These are phyloP conservation scores for Cantharis rustica DNA, from an alignment of 2,888 invertebrate genomes.

Conservation along the genomic window DNA sequence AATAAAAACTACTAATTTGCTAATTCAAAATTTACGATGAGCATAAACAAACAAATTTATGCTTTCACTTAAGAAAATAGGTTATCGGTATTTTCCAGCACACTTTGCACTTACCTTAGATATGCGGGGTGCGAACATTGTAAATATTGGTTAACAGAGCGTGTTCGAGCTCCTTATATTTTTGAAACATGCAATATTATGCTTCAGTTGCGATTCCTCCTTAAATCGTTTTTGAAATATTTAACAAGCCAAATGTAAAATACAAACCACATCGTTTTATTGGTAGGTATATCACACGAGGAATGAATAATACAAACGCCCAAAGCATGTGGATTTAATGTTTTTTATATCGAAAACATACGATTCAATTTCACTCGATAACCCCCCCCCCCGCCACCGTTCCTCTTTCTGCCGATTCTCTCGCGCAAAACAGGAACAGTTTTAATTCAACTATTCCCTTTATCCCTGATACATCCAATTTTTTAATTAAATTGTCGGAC, in stretches of 20 bases:
- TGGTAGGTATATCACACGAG: neutral
- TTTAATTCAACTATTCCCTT: neutral
- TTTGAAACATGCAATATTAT: constrained; percentile 44
- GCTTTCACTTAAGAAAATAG: constrained; percentile 30
- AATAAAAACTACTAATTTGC: constrained; percentile 14
- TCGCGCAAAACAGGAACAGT: neutral
- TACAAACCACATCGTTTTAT: constrained; percentile 1
- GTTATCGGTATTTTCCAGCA: constrained; percentile 32
- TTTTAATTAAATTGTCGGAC: neutral
- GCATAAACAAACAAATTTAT: constrained; percentile 30
- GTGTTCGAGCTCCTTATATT: constrained; percentile 48
- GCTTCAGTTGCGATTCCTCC: constrained; percentile 29
- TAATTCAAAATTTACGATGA: constrained; percentile 25
- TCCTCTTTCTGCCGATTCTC: too few species aligned
- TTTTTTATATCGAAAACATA: neutral
- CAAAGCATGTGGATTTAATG: neutral
- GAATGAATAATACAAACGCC: neutral
- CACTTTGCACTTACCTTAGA: constrained; percentile 40
- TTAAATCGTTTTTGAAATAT: constrained; percentile 17
- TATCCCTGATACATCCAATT: neutral
- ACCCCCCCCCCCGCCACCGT: neutral
- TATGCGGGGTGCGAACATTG: constrained; percentile 46
- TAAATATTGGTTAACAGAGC: constrained; percentile 51
- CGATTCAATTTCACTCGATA: neutral
- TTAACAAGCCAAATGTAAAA: constrained; percentile 11